These are phyloP conservation scores for Erethizon dorsatum DNA, from an alignment of 2,797 vertebrate genomes.

Conservation along the genomic window DNA sequence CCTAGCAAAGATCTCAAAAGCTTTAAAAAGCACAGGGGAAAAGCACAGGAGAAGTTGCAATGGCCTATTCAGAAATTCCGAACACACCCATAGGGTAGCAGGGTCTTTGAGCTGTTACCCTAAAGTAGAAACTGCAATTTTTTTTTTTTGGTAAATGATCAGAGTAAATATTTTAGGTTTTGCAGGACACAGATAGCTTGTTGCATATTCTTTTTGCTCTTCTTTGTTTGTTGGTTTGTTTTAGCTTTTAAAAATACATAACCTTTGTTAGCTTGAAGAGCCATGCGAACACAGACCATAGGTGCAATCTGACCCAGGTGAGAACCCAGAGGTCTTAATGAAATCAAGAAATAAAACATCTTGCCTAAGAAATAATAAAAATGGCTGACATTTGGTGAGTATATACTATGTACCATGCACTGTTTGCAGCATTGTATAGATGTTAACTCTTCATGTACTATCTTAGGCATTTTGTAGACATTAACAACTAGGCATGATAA, in stretches of 20 bases:
- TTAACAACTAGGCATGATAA: neutral
- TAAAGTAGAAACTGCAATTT: neutral
- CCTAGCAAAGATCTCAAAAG: constrained; percentile 69
- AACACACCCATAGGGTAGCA: neutral
- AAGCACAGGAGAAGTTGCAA: constrained; percentile 44
- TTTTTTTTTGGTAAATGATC: neutral
- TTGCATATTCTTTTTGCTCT: neutral
- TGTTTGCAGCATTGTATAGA: neutral
- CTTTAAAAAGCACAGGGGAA: constrained; percentile 74
- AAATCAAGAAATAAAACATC: neutral
- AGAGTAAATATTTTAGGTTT: constrained; percentile 24
- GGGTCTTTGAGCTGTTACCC: constrained; percentile 54
- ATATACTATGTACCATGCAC: neutral
- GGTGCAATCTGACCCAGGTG: neutral
- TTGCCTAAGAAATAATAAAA: neutral
- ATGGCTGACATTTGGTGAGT: neutral
- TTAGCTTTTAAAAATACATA: neutral
- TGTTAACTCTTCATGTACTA: neutral
- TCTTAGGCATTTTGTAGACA: neutral
- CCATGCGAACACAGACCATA: neutral
- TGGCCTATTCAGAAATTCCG: neutral
- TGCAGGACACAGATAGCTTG: neutral
- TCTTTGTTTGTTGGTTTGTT: neutral
- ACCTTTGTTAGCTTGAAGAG: neutral
- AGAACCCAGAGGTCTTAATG: neutral